A percentile compares a stretch with the other conserved stretches of the same genome.
phyloP scores from a whole-genome alignment of 2,888 invertebrate genomes.

The Tupiocoris notatus region DNA sequence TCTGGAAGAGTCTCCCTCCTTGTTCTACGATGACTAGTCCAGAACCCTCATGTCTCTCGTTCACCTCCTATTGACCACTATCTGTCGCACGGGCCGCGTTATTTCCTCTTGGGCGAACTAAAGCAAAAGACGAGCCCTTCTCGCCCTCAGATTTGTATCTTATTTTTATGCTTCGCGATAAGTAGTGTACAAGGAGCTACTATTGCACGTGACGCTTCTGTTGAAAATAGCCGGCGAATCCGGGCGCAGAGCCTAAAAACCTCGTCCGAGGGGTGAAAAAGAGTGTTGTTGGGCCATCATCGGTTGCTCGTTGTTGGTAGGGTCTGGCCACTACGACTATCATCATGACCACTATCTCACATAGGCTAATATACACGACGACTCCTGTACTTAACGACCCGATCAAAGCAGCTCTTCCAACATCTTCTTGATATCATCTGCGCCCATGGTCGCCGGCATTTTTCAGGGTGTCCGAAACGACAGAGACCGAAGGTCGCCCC shows the following conservation, averaged over 20 bases:
- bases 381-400: neutral
- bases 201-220: neutral
- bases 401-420: neutral
- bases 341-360: neutral
- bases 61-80: no score
- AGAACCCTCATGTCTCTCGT: no score
- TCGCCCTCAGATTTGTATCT: neutral
- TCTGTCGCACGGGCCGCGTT: neutral
- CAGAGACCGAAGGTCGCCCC: neutral
- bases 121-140: neutral
- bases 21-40: no score
- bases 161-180: neutral
- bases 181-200: neutral
- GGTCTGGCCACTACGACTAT: neutral
- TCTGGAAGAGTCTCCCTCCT: no score
- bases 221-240: neutral
- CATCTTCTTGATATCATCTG: neutral
- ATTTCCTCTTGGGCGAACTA: neutral
- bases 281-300: no score
- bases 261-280: neutral
- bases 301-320: no score
- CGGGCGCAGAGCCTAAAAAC: no score
- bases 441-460: neutral
- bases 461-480: neutral
- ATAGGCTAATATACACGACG: neutral